A percentile compares a stretch with the other conserved stretches of the same genome.
These are phyloP conservation scores for Scalopus aquaticus DNA, from an alignment of 2,113 vertebrate species.

Conservation along the genomic window DNA sequence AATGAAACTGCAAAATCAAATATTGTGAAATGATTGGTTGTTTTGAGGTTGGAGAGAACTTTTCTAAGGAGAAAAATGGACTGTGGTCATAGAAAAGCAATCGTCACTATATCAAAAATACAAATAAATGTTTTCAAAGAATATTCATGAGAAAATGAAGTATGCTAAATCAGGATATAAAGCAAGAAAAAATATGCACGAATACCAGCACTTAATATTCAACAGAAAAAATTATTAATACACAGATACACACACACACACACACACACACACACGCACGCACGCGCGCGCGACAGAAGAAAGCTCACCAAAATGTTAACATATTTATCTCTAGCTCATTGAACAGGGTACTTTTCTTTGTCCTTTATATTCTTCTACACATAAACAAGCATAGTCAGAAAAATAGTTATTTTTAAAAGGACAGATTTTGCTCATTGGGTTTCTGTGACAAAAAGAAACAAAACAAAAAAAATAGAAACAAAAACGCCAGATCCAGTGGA, in stretches of 20 bases:
- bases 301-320: background rate
- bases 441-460: background rate
- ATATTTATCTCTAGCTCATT: background rate
- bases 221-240: slow-evolving; percentile 5
- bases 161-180: background rate
- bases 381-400: background rate
- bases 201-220: background rate
- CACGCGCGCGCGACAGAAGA: background rate
- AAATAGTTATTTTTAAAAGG: slow-evolving; percentile 13
- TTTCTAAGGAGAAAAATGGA: background rate
- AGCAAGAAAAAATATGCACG: background rate
- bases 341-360: background rate
- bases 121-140: slow-evolving; percentile 2
- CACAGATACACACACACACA: background rate
- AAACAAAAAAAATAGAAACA: background rate
- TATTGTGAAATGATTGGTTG: background rate
- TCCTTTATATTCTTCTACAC: background rate
- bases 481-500: background rate
- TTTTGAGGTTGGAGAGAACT: background rate
- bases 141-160: background rate
- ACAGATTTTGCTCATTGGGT: background rate
- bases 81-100: background rate
- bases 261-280: background rate
- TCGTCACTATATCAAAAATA: background rate
- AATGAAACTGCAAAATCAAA: background rate